phyloP scores from a whole-genome alignment of 2,888 invertebrate genomes.

The Hypercompe scribonia region DNA sequence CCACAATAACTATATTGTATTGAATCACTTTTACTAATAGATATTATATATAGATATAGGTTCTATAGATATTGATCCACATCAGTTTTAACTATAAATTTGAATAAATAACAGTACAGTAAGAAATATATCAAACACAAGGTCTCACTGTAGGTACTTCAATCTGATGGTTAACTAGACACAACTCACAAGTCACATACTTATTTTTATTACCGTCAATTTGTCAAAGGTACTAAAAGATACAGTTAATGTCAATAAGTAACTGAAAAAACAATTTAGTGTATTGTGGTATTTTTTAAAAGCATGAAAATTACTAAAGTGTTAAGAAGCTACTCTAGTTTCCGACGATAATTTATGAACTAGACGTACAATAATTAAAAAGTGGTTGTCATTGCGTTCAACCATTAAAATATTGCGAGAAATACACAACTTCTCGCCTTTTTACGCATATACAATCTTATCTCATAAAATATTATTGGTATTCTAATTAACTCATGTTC shows the following conservation, averaged over 20 bases:
- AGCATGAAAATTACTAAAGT: not conserved
- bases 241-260: not conserved
- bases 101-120: not conserved
- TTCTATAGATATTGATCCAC: not conserved
- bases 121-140: no score
- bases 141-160: no score
- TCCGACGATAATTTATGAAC: not conserved
- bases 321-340: not conserved
- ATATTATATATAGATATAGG: no score
- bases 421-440: constrained; percentile 12
- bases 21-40: not conserved
- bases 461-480: constrained; percentile 48
- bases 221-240: not conserved
- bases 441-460: constrained; percentile 34
- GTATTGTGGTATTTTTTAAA: not conserved
- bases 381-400: constrained; percentile 10
- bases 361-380: constrained; percentile 1
- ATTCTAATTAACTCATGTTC: constrained; percentile 44
- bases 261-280: not conserved
- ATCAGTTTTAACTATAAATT: not conserved
- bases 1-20: not conserved
- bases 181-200: no score
- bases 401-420: constrained; percentile 5
- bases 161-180: no score
- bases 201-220: no score